phyloP scores from a whole-genome alignment of 37 sponge, comb jelly and placozoan species.

The Bolinopsis microptera region DNA sequence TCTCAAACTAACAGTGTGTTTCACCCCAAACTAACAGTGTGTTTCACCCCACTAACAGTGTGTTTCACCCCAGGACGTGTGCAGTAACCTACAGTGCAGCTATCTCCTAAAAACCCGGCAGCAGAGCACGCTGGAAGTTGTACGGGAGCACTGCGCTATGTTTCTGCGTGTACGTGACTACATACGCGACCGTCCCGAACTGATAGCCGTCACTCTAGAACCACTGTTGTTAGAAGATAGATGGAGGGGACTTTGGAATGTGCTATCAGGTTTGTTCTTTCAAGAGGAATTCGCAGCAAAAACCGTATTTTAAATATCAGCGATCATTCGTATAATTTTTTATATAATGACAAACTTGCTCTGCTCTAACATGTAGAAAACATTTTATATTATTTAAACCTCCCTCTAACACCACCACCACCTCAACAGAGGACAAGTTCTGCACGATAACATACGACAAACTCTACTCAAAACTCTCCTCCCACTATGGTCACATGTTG shows the following conservation, averaged over 20 bases:
- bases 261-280: slow-evolving; percentile 10
- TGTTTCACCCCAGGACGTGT: slow-evolving; percentile 61
- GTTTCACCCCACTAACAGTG: no score
- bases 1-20: no score
- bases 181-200: slow-evolving; percentile 4
- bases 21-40: no score
- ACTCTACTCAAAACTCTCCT: not conserved
- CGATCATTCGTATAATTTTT: no score
- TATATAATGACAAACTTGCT: no score
- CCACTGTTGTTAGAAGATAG: slow-evolving; percentile 28
- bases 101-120: slow-evolving; percentile 62
- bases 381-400: no score
- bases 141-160: slow-evolving; percentile 28
- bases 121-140: slow-evolving; percentile 33
- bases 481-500: slow-evolving; percentile 22
- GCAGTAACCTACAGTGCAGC: slow-evolving; percentile 64
- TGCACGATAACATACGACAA: not conserved
- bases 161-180: not conserved
- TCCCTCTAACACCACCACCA: not conserved
- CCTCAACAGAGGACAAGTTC: slow-evolving; percentile 7
- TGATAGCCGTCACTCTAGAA: slow-evolving; percentile 48
- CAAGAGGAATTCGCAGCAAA: no score
- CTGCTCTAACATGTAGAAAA: no score
- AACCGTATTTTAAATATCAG: no score
- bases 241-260: slow-evolving; percentile 63